Conservation (phyloP, 2,113 vertebrate species). For the Murina feae region DNA sequence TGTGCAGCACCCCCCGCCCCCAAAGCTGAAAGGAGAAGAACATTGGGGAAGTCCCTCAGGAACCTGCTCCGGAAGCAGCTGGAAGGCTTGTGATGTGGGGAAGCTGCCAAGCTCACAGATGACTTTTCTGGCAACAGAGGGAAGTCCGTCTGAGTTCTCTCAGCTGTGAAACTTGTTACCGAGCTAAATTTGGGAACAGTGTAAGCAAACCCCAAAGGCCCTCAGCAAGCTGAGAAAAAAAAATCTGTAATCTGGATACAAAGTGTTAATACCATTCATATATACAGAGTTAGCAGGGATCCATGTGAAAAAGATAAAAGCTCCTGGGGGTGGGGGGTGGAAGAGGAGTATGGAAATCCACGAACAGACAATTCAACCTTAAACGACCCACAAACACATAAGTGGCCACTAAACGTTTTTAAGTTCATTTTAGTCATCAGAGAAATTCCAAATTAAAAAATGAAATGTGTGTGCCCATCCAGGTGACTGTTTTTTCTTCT, state of each 20-base stretch:
- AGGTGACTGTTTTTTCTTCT: background rate
- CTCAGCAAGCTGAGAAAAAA: background rate
- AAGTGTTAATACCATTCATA: background rate
- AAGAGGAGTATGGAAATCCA: background rate
- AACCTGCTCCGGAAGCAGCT: slow-evolving; percentile 31
- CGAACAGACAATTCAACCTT: background rate
- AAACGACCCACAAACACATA: background rate
- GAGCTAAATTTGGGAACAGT: background rate
- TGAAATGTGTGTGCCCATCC: background rate
- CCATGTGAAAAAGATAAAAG: background rate
- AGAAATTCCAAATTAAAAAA: background rate
- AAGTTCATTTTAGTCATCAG: background rate
- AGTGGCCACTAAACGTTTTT: background rate
- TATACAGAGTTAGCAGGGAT: background rate
- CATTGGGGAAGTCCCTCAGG: background rate
- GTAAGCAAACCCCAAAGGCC: background rate
- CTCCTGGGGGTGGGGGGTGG: background rate
- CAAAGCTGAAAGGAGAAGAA: background rate
- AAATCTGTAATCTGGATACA: background rate
- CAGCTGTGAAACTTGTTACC: background rate
- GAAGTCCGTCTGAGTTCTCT: background rate
- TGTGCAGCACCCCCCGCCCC: background rate
- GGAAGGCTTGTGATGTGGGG: background rate
- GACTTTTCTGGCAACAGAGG: background rate
- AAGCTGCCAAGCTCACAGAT: background rate